Evolutionary conservation across 2,888 invertebrate species (phyloP).

Genomic region (Lepas anatifera): DNA sequence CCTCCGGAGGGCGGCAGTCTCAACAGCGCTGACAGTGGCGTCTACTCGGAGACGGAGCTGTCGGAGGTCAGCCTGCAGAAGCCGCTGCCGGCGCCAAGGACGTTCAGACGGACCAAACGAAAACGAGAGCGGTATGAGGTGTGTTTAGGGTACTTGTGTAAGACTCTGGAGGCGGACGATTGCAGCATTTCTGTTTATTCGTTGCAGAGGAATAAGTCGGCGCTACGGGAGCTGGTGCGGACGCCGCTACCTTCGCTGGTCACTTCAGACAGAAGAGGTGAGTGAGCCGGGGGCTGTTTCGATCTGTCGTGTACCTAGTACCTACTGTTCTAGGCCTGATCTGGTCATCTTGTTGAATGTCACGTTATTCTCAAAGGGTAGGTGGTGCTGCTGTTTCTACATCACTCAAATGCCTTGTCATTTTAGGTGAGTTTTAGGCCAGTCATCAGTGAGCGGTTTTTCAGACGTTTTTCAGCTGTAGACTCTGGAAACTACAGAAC

Average conservation of each 20-base stretch:
- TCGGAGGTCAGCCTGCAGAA: neutral
- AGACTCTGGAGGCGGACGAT: constrained; percentile 25
- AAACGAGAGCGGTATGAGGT: constrained; percentile 27
- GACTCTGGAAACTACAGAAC: too few species aligned
- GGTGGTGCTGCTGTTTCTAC: too few species aligned
- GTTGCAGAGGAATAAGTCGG: constrained; percentile 6
- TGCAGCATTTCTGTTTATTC: constrained; percentile 30
- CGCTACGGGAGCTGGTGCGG: neutral
- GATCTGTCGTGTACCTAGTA: too few species aligned
- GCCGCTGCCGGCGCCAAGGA: neutral
- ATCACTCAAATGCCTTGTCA: too few species aligned
- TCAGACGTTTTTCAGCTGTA: too few species aligned
- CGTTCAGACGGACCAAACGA: constrained; percentile 5
- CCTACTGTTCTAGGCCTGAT: too few species aligned
- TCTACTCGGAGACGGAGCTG: constrained; percentile 8
- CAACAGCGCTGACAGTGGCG: constrained; percentile 14
- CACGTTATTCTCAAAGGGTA: too few species aligned
- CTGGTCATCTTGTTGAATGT: too few species aligned
- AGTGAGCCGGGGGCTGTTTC: too few species aligned
- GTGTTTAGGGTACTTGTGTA: constrained; percentile 27
- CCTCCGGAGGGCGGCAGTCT: constrained; percentile 16
- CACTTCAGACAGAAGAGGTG: neutral
- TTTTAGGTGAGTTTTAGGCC: too few species aligned
- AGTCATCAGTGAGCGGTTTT: too few species aligned
- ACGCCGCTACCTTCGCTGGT: neutral